Base-by-base conservation (phyloP, 2,888 invertebrate genomes). In the Napeogenes inachia region DNA sequence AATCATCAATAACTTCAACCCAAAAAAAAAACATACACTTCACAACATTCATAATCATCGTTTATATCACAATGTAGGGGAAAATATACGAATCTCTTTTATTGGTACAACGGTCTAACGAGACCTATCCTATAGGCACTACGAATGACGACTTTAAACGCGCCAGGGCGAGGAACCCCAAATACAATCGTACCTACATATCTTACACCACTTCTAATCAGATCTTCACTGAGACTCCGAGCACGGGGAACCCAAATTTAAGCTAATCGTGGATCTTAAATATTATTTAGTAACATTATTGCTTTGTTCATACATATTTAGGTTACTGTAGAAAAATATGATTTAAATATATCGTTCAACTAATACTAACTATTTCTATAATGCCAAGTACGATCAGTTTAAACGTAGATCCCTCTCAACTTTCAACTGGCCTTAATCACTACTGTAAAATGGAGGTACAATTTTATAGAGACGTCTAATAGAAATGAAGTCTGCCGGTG, bases 1-100 rank as follows among this genome's bases (percentile, higher is more conserved):
- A 56, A 55, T 46, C 38, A 13, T 42, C 56, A 50, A 59, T 12
- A 59, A 10, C 10, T 10, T 10, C 42, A 59, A 60, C 45, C 45
- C 46, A 59, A 50, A 60, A 53, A 56, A 56, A 56, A 38, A 60
- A 46, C 13, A 42, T 30, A 54, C 59, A 54, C 33, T 60, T 60
- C 60, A 62, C 60, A 62, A 62, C 66, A 64, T 64, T 53, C 60
- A 64, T 56, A 62, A 64, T 66, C 56, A 56, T 64, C 64, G 62
- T 57, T 66, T 59, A 64, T 70, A 70, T 70, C 70, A 70, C 70
- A 70, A 56, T 68, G 64, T 64, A 60, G 63, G 65, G 63, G 57
- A 63, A 61, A 68, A 66, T 66, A 66, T 64, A 64, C 64, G 58
- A 64, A 64, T 62, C 56, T 63, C 60, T 63, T 57, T 63, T 60